Conservation (phyloP, 2,113 vertebrate genomes). For the Mesoclemmys tuberculata region DNA sequence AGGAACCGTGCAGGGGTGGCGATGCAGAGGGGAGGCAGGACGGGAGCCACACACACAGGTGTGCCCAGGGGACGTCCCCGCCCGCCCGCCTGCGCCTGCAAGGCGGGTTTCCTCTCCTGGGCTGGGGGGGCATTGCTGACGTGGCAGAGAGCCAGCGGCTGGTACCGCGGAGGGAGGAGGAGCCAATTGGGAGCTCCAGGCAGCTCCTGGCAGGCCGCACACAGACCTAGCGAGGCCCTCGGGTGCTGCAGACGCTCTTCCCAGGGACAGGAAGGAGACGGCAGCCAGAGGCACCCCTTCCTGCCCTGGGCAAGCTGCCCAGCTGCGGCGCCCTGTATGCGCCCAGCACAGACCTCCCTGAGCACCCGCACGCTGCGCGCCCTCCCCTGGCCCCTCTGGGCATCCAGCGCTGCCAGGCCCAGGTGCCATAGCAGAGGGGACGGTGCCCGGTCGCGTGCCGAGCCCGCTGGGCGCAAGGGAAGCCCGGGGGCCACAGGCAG, state of each 20-base stretch:
- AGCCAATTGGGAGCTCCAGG: not conserved
- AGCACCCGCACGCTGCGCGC: not conserved
- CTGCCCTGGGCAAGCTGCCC: not conserved
- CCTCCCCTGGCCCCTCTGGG: not conserved
- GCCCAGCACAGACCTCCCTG: not conserved
- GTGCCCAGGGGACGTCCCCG: not conserved
- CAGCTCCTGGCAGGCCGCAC: accelerated
- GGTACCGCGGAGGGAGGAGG: not conserved
- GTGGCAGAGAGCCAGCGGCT: constrained; percentile 70
- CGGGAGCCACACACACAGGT: not conserved
- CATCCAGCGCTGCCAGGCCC: no score
- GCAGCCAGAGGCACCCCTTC: not conserved
- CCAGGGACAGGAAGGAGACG: not conserved
- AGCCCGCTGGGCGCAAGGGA: no score
- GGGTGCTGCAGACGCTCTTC: accelerated
- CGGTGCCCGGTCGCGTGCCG: no score
- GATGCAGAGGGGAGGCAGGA: not conserved
- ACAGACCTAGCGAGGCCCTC: accelerated
- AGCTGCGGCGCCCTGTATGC: no score
- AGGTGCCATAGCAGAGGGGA: no score
- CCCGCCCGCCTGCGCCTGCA: not conserved
- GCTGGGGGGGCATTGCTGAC: constrained; percentile 71
- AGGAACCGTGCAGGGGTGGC: no score
- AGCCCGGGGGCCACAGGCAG: not conserved
- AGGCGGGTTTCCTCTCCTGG: not conserved